Percentiles rank a stretch among this genome's conserved stretches.
These are phyloP conservation scores for Bradypodion pumilum DNA, from an alignment of 2,797 vertebrate genomes.

Conservation along the genomic window DNA sequence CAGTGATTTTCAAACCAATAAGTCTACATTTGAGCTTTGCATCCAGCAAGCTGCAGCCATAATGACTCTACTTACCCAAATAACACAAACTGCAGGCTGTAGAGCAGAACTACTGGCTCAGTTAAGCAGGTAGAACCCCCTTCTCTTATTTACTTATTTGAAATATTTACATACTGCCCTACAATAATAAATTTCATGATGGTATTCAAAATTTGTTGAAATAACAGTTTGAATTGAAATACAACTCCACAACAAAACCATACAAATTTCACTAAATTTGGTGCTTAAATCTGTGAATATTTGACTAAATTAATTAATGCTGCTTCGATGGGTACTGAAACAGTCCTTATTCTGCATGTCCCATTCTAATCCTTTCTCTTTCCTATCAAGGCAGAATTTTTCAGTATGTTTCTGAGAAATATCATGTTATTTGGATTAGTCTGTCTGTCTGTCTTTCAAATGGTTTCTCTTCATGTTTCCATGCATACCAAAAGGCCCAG, in stretches of 20 bases:
- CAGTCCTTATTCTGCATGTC: not conserved
- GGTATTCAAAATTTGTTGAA: not conserved
- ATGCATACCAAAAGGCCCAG: not conserved
- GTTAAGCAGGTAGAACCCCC: conserved; percentile 65
- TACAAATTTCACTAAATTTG: not conserved
- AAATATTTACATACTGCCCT: not conserved
- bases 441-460: too few species aligned
- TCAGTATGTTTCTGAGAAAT: too few species aligned
- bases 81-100: conserved; percentile 87
- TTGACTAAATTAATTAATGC: not conserved
- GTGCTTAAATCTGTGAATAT: not conserved
- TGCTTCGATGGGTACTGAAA: not conserved
- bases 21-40: conserved; percentile 65
- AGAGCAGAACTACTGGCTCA: conserved; percentile 79
- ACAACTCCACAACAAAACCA: not conserved
- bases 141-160: not conserved
- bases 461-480: not conserved
- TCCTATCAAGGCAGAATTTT: too few species aligned
- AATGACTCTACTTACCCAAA: conserved; percentile 85
- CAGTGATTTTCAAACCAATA: conserved; percentile 37
- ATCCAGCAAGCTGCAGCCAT: conserved; percentile 82
- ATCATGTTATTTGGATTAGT: too few species aligned
- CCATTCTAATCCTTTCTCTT: not conserved
- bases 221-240: not conserved
- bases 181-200: not conserved